Base-by-base conservation (phyloP, 1,140 invertebrate genomes). In the Agraylea sexmaculata region DNA sequence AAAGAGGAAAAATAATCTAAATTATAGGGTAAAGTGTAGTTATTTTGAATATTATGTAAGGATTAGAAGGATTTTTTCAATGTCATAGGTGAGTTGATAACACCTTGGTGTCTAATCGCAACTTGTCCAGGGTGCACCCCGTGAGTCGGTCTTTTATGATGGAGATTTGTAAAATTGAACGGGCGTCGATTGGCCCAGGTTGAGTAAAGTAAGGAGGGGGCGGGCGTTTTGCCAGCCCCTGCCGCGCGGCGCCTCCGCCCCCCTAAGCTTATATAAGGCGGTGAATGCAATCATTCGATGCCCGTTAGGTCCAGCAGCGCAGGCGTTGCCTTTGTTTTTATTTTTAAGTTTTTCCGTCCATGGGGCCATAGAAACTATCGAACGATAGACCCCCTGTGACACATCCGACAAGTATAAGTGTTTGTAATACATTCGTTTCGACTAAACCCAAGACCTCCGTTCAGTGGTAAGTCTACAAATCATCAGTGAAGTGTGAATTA, bases 271-370 rank as follows among this genome's bases (percentile, higher is more conserved):
- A 68, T 66, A 66, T 66, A 66, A 68, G 54, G 49, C 53, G 59
- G 55, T 58, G 58, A 54, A 54, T 47, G 48, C 50, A 43, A 48
- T 47, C 49, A 46, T 53, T 55, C 52, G 56, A 53, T 58, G 61
- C 62, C 64, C 64, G 60, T 64, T 59, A 62, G 56, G 60, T 60
- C 58, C 55, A 58, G 60, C 57, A 61, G 55, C 60, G 58, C 60
- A 62, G 58, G 56, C 59, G 60, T 64, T 64, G 59, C 52, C 56
- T 53, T 48, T 51, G 51, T 57, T 49, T 57, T 49, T 55, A 27
- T 48, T 52, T 47, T 49, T 32, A 39, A 51, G 42, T 50, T 46
- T 42, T 46, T 43, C 47, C 51, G 40, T 46, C 47, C 43, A 49
- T 45, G 43, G 44, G 43, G 47, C 33, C 40, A 18, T 51, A 56